Base-by-base conservation (phyloP, 2,113 vertebrate species). In the Gracilinanus agilis region DNA sequence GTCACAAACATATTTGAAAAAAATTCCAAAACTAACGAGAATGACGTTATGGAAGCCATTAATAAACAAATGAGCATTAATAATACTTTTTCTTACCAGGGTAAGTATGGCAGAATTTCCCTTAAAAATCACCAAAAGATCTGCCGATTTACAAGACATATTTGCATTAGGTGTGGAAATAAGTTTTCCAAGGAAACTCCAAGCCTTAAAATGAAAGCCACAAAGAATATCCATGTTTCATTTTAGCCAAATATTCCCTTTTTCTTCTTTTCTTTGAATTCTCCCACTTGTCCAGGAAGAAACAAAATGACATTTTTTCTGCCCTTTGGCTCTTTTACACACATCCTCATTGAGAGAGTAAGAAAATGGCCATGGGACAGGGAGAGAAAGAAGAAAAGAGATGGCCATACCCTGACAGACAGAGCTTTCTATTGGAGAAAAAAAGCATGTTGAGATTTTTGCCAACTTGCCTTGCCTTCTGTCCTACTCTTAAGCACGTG, bases 61-160 rank as follows among this genome's bases (percentile, higher is more conserved):
- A 0, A 0, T 0, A 0, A 0, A 0, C 9, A 4, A 0, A 40
- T n/a, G 0, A 0, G 0, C 0, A 0, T 0, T 0, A 0, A 0
- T 0, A 0, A 0, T 0, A 0, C 89, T 23, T 0, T 0, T 9
- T 0, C 0, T 0, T 97, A 95, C 23, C 0, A 0, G 9, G 0
- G 97, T 98, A 95, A 98, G 97, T 89, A 90, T 92, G 54, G 54
- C n/a, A 44, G 93, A 89, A 92, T 91, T 97, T 88, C 54, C 54
- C 90, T 94, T 34, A 0, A 90, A 23, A 34, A 90, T 92, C 53
- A 55, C 49, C 49, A 40, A 5, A 89, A 89, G 40, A 90, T 12
- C 0, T 93, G 3, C 88, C 89, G 89, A 25, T 95, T n/a, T 58
- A 10, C 55, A 16, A 75, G 75, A 13, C 24, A 29, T 19, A 13